A percentile compares a stretch with the other conserved stretches of the same genome.
Conservation (phyloP, 35 echinoderm and acorn worm species). For the Ophioderma brevispina region DNA sequence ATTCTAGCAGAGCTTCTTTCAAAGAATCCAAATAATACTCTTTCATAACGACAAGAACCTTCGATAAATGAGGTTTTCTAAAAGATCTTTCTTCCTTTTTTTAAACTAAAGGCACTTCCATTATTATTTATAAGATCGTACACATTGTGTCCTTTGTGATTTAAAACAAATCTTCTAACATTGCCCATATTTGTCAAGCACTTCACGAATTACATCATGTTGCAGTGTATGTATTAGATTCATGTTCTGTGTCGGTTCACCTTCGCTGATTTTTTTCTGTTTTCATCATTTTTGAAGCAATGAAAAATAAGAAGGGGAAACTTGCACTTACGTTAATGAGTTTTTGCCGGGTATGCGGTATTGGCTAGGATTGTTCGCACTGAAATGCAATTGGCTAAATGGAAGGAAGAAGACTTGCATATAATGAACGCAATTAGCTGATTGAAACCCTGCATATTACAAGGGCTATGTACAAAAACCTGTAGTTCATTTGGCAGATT, state of each 20-base stretch:
- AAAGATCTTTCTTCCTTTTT: no score
- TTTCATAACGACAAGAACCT: no score
- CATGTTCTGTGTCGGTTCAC: neutral
- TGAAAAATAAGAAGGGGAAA: neutral
- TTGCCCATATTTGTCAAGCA: no score
- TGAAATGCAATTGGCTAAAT: neutral
- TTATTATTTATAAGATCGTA: no score
- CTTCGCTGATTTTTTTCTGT: neutral
- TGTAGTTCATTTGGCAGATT: neutral
- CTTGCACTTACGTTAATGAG: neutral
- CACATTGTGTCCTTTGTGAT: no score
- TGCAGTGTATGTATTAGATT: no score
- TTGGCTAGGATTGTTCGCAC: neutral
- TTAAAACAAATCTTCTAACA: no score
- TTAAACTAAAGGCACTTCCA: no score
- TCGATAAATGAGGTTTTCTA: no score
- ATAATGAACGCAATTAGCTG: slow-evolving; percentile 10
- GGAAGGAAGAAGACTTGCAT: neutral
- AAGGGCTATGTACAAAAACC: neutral
- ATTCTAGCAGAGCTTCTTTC: no score
- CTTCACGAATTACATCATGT: no score
- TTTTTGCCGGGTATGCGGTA: neutral
- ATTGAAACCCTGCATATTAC: neutral
- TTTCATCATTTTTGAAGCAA: neutral
- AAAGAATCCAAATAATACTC: no score